A percentile compares a stretch with the other conserved stretches of the same genome.
phyloP scores from a whole-genome alignment of 1,140 invertebrate genomes.

The Diorhabda carinulata region DNA sequence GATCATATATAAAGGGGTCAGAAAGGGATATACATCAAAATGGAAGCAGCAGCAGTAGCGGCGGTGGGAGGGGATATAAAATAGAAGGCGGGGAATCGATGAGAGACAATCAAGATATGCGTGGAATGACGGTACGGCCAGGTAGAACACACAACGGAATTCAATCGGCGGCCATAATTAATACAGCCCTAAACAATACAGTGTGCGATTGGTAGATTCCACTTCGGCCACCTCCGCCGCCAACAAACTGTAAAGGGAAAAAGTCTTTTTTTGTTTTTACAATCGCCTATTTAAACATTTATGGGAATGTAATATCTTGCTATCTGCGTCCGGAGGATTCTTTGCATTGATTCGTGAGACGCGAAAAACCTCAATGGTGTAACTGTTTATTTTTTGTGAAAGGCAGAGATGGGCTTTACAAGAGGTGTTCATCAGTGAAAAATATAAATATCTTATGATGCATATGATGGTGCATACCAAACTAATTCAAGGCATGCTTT shows the following conservation, averaged over 20 bases:
- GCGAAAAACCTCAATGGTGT: conserved; percentile 5
- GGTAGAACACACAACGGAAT: conserved; percentile 40
- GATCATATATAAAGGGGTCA: too few species aligned
- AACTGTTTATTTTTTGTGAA: neutral
- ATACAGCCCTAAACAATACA: conserved; percentile 35
- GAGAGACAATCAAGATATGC: conserved; percentile 30
- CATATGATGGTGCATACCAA: too few species aligned
- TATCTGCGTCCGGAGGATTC: conserved; percentile 15
- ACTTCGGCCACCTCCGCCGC: neutral
- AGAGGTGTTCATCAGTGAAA: too few species aligned
- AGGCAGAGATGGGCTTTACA: neutral
- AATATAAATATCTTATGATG: too few species aligned
- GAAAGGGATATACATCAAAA: too few species aligned
- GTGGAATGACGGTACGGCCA: conserved; percentile 38
- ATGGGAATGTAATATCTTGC: conserved; percentile 30
- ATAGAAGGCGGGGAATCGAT: conserved; percentile 25
- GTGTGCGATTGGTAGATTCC: conserved; percentile 26
- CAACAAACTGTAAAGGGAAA: conserved; percentile 22
- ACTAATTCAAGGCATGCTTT: too few species aligned
- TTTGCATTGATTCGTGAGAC: conserved; percentile 25
- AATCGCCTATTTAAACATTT: conserved; percentile 27
- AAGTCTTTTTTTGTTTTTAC: conserved; percentile 31
- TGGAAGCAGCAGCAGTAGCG: neutral
- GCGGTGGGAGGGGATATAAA: conserved; percentile 12
- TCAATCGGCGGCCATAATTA: conserved; percentile 42